Percentiles rank a stretch among this genome's conserved stretches.
Conservation (phyloP, 2,888 invertebrate species). For the Coleophora deauratella region DNA sequence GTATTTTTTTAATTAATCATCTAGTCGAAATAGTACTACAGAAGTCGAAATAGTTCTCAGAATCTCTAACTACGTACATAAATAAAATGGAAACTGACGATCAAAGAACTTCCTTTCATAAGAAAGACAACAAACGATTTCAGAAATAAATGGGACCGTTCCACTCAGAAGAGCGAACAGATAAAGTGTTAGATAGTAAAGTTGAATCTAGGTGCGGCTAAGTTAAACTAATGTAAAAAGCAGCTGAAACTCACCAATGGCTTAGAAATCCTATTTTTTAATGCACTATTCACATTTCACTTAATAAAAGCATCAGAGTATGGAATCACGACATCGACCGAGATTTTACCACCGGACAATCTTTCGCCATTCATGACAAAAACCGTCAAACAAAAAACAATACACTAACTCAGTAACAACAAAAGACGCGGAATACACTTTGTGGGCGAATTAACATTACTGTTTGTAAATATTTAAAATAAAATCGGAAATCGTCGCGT, state of each 20-base stretch:
- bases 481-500: too few relatives aligned
- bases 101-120: background rate
- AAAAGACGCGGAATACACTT: too few relatives aligned
- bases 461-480: too few relatives aligned
- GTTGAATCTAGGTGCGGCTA: too few relatives aligned
- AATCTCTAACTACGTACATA: too few relatives aligned
- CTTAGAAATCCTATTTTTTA: slow-evolving; percentile 33
- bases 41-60: too few relatives aligned
- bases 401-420: too few relatives aligned
- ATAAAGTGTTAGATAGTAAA: background rate
- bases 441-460: too few relatives aligned
- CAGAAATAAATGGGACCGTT: background rate
- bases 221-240: too few relatives aligned
- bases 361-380: slow-evolving; percentile 25
- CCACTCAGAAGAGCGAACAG: background rate
- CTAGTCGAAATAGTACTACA: too few relatives aligned
- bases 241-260: slow-evolving; percentile 36
- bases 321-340: background rate
- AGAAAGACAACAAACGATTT: background rate
- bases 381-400: background rate
- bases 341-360: slow-evolving; percentile 24
- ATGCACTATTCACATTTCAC: slow-evolving; percentile 56
- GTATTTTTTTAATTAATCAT: too few relatives aligned
- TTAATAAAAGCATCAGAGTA: slow-evolving; percentile 30
- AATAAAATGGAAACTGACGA: background rate